Conservation (phyloP, 2,797 vertebrate genomes). For the Anguilla megastoma region DNA sequence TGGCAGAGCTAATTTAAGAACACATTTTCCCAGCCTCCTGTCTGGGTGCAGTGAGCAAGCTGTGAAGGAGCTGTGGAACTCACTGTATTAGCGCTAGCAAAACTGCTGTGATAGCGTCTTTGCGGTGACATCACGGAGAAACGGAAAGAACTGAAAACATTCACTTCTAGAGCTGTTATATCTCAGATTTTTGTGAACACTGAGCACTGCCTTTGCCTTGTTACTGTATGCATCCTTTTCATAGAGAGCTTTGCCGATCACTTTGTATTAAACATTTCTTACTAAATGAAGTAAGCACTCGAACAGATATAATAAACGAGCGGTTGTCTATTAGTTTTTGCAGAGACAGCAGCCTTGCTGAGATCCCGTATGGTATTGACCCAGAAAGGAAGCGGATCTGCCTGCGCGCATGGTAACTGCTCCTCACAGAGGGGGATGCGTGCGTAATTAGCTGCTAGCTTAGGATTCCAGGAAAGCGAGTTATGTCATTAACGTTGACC, state of each 20-base stretch:
- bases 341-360: neutral
- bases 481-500: neutral
- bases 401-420: neutral
- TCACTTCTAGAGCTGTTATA: neutral
- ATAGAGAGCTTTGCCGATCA: neutral
- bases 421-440: neutral
- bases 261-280: neutral
- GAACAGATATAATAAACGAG: neutral
- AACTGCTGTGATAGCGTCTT: neutral
- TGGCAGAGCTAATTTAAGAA: neutral
- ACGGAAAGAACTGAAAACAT: neutral
- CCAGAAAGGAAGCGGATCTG: neutral
- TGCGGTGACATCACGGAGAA: neutral
- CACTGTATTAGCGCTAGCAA: neutral
- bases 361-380: neutral
- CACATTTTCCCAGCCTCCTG: neutral
- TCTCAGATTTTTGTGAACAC: neutral
- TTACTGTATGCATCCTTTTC: neutral
- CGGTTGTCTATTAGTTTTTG: neutral
- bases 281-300: neutral
- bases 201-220: neutral
- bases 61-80: neutral
- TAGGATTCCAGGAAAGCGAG: neutral
- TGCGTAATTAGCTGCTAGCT: constrained; percentile 3
- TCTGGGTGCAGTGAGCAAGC: neutral